phyloP scores from a whole-genome alignment of 2,888 invertebrate genomes.

The Pyrrhosoma nymphula region DNA sequence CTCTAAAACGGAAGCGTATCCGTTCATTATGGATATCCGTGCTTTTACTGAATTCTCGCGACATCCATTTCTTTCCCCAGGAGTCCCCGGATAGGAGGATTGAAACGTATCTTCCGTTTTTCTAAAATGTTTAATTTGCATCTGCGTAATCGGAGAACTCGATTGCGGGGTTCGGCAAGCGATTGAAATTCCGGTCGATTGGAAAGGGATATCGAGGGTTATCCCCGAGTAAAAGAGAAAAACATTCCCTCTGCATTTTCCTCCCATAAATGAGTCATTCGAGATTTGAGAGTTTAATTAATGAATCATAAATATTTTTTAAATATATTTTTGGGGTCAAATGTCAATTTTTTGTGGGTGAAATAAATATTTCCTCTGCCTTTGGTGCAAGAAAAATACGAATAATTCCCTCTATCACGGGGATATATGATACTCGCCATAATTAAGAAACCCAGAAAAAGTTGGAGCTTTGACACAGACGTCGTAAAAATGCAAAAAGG shows the following conservation, averaged over 20 bases:
- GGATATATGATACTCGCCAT: neutral
- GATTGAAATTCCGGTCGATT: neutral
- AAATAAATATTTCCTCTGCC: neutral
- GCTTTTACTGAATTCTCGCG: no score
- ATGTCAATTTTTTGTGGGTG: neutral
- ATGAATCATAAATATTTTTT: neutral
- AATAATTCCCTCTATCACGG: neutral
- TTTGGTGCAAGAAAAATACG: neutral
- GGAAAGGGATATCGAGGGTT: neutral
- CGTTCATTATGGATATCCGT: no score
- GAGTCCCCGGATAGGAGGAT: neutral
- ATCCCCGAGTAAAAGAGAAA: neutral
- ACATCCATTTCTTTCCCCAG: neutral
- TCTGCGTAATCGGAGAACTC: neutral
- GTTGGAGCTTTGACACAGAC: neutral
- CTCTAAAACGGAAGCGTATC: no score
- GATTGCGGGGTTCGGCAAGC: neutral
- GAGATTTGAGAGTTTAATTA: neutral
- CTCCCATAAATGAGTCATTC: neutral
- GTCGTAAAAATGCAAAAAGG: neutral
- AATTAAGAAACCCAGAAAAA: neutral
- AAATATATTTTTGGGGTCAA: neutral
- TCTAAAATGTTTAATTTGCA: neutral
- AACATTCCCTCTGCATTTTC: neutral
- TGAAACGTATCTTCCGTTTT: neutral